Evolutionary conservation across 2,797 vertebrate genomes (phyloP).

Genomic region (Trematomus bernacchii): DNA sequence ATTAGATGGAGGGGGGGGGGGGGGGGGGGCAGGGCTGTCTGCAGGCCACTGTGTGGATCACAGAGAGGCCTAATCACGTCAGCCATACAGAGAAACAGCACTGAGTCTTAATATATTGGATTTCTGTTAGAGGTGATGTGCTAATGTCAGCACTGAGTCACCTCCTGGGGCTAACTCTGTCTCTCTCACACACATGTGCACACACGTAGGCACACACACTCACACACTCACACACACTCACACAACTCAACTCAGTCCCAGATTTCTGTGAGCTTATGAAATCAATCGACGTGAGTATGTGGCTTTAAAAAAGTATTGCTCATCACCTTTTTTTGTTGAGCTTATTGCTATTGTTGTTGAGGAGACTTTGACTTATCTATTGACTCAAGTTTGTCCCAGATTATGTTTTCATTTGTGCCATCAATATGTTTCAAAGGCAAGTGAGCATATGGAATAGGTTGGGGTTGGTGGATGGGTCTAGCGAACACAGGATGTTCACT

Average conservation of each 20-base stretch:
- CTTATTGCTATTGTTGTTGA: background rate
- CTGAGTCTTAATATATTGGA: slow-evolving; percentile 75
- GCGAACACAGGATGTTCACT: no score
- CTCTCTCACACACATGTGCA: slow-evolving; percentile 29
- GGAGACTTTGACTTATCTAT: no score
- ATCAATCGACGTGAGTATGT: background rate
- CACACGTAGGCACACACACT: slow-evolving; percentile 32
- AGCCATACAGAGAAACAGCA: slow-evolving; percentile 66
- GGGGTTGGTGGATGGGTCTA: no score
- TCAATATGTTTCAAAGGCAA: no score
- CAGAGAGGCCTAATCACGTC: slow-evolving; percentile 74
- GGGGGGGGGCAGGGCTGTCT: slow-evolving; percentile 51
- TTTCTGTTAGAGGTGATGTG: slow-evolving; percentile 77
- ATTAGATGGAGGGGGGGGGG: slow-evolving; percentile 65
- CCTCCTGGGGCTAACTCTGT: slow-evolving; percentile 53
- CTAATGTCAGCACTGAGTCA: slow-evolving; percentile 77
- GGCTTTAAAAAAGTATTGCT: background rate
- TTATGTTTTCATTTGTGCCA: no score
- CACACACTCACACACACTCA: slow-evolving; percentile 28
- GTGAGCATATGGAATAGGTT: no score
- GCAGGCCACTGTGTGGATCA: slow-evolving; percentile 53
- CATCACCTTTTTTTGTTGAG: background rate
- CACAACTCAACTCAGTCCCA: background rate
- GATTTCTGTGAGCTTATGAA: background rate
- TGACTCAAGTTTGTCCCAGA: no score